These are phyloP conservation scores for Perdita meconis DNA, from an alignment of 2,888 invertebrate genomes.

Conservation along the genomic window DNA sequence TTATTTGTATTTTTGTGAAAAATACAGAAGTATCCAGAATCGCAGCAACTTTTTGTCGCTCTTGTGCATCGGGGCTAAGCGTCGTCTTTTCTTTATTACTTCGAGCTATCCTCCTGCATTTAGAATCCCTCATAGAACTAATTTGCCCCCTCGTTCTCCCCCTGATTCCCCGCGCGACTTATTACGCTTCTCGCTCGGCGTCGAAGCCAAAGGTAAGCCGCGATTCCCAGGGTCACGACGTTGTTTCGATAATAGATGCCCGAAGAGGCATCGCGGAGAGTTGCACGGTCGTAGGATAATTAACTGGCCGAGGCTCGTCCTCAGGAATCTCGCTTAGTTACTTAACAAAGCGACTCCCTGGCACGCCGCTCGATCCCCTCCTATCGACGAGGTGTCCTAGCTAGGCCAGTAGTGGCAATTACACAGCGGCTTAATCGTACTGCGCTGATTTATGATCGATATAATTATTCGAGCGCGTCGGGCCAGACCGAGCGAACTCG, in stretches of 20 bases:
- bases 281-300: conserved; percentile 50
- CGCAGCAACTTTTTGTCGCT: too few species aligned
- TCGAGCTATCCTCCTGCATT: conserved; percentile 56
- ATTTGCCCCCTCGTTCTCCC: conserved; percentile 32
- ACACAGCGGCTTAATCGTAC: conserved; percentile 42
- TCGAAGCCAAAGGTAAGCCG: conserved; percentile 55
- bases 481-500: background rate
- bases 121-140: conserved; percentile 57
- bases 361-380: background rate
- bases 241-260: conserved; percentile 38
- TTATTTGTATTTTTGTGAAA: too few species aligned
- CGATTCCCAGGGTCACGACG: conserved; percentile 19
- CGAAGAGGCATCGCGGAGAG: conserved; percentile 23
- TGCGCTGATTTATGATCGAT: conserved; percentile 56
- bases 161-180: background rate
- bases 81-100: conserved; percentile 59
- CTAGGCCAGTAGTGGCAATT: conserved; percentile 44
- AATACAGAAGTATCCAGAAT: too few species aligned
- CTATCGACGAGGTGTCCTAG: conserved; percentile 16
- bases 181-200: conserved; percentile 7
- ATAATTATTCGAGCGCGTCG: conserved; percentile 47
- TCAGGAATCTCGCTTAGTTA: conserved; percentile 26
- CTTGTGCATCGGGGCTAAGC: too few species aligned
- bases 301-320: conserved; percentile 32
- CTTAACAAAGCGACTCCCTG: conserved; percentile 18